A percentile compares a stretch with the other conserved stretches of the same genome.
phyloP scores from a whole-genome alignment of 2,888 invertebrate species.

The Amphiduros pacificus region DNA sequence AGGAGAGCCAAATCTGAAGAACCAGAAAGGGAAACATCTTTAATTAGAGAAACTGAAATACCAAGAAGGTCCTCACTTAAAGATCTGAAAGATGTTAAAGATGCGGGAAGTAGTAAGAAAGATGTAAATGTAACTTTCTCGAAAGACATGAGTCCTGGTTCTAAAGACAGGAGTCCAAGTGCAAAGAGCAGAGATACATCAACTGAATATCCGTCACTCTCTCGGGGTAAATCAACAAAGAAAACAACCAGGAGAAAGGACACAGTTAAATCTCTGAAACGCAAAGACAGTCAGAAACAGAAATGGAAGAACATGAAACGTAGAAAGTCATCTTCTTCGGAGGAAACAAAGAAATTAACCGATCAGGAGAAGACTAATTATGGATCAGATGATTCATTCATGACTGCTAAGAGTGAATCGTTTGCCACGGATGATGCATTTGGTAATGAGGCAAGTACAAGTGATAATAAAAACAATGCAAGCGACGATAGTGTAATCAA shows the following conservation, averaged over 20 bases:
- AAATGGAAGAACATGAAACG: neutral
- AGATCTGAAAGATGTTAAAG: neutral
- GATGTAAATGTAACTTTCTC: neutral
- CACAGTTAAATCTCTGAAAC: neutral
- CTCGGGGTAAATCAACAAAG: neutral
- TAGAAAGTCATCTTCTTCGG: neutral
- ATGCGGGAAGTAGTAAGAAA: neutral
- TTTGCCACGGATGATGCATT: constrained; percentile 3
- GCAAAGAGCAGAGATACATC: too few relatives aligned
- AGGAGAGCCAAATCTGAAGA: neutral
- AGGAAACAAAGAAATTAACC: neutral
- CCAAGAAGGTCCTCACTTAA: neutral
- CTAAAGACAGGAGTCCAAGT: neutral
- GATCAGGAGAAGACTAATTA: neutral
- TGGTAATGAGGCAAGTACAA: neutral
- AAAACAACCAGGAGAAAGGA: neutral
- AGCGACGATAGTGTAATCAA: constrained; percentile 13
- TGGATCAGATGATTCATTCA: constrained; percentile 26
- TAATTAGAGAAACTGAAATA: neutral
- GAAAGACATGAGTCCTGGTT: too few relatives aligned
- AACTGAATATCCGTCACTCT: too few relatives aligned
- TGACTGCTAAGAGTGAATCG: constrained; percentile 24
- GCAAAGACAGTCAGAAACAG: neutral
- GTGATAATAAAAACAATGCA: neutral
- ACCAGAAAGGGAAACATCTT: neutral